These are phyloP conservation scores for Pyrgus malvae DNA, from an alignment of 2,888 invertebrate species.

Conservation along the genomic window DNA sequence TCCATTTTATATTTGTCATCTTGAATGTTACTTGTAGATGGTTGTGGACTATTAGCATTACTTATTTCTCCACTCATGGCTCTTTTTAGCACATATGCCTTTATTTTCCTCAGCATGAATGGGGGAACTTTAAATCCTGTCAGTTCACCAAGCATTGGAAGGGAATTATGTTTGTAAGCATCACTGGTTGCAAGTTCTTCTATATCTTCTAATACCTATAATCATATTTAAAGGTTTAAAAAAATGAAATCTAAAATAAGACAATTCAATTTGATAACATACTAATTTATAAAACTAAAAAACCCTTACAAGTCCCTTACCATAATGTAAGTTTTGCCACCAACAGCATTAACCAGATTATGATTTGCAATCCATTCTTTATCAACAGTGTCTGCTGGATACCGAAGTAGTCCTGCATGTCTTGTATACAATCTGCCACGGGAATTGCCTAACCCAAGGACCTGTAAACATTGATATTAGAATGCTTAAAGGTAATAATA, in stretches of 20 bases:
- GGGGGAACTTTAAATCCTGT: slow-evolving; percentile 89
- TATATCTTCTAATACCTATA: slow-evolving; percentile 87
- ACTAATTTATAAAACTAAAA: neutral
- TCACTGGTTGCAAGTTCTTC: slow-evolving; percentile 87
- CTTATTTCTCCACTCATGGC: slow-evolving; percentile 57
- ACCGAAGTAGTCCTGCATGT: slow-evolving; percentile 88
- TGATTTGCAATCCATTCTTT: slow-evolving; percentile 91
- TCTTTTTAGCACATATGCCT: slow-evolving; percentile 80
- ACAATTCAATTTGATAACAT: too few relatives aligned
- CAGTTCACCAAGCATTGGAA: slow-evolving; percentile 85
- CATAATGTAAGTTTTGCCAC: slow-evolving; percentile 90
- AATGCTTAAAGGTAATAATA: too few relatives aligned
- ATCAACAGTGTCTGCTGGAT: slow-evolving; percentile 90
- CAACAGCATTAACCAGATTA: slow-evolving; percentile 88
- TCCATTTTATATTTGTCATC: slow-evolving; percentile 67
- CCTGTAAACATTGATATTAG: slow-evolving; percentile 52
- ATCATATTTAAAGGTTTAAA: slow-evolving; percentile 6
- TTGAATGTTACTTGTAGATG: slow-evolving; percentile 56
- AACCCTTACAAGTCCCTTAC: slow-evolving; percentile 43
- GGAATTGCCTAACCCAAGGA: slow-evolving; percentile 88
- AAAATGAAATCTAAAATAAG: neutral
- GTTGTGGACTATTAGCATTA: slow-evolving; percentile 65
- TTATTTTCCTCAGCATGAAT: slow-evolving; percentile 89
- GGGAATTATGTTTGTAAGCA: slow-evolving; percentile 85
- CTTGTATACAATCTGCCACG: slow-evolving; percentile 88